These are phyloP conservation scores for Prunella himalayana DNA, from an alignment of 2,113 vertebrate genomes.

Conservation along the genomic window DNA sequence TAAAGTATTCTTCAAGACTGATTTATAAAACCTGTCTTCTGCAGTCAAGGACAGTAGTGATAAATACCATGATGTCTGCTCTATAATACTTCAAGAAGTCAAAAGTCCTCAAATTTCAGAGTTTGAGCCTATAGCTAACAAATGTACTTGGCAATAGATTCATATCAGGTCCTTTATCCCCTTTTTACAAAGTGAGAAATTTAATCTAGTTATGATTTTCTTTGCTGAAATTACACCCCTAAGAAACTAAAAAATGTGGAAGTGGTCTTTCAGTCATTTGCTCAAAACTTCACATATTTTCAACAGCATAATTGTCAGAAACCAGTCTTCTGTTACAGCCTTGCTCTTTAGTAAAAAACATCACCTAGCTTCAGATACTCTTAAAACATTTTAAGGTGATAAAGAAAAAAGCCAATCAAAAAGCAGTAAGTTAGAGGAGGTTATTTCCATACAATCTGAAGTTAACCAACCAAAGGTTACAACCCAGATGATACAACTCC, in stretches of 20 bases:
- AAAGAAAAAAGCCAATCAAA: neutral
- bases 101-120: neutral
- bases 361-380: neutral
- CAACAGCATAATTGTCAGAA: neutral
- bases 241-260: neutral
- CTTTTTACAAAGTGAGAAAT: neutral
- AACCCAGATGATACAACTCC: fast-evolving
- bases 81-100: neutral
- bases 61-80: neutral
- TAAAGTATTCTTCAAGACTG: neutral
- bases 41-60: neutral
- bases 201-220: neutral
- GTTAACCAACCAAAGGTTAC: neutral
- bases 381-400: neutral
- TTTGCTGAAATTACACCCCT: neutral
- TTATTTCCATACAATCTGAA: neutral
- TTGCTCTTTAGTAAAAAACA: neutral
- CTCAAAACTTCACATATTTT: neutral
- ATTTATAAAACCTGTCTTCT: slow-evolving; percentile 16
- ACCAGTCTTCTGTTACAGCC: neutral
- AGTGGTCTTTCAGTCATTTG: neutral
- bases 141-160: neutral
- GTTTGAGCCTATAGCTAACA: neutral
- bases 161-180: neutral
- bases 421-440: neutral